A percentile compares a stretch with the other conserved stretches of the same genome.
Evolutionary conservation across 2,113 vertebrate genomes (phyloP).

Genomic region (Carassius carassius): DNA sequence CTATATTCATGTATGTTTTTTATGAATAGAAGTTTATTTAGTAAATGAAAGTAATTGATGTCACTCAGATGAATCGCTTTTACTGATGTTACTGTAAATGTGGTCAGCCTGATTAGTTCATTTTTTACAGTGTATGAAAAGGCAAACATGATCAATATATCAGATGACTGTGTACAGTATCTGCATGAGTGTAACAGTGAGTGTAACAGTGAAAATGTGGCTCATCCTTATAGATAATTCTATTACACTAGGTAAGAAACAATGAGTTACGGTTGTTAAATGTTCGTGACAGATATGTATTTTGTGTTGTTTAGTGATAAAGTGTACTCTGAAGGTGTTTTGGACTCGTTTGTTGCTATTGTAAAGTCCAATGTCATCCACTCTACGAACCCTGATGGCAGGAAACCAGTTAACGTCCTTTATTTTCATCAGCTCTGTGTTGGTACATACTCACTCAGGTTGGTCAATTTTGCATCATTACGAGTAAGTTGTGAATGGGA

Average conservation of each 20-base stretch:
- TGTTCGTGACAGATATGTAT: not conserved
- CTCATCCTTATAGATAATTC: no score
- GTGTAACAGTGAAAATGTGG: not conserved
- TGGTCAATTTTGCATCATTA: not conserved
- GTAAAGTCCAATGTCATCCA: not conserved
- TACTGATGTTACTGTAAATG: not conserved
- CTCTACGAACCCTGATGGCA: not conserved
- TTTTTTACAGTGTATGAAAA: not conserved
- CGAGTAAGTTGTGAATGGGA: no score
- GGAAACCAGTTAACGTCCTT: not conserved
- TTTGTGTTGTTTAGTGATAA: not conserved
- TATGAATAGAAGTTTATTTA: not conserved
- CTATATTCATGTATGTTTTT: not conserved
- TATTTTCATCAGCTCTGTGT: conserved; percentile 5
- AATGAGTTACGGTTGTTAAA: not conserved
- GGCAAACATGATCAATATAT: no score
- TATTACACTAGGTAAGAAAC: not conserved
- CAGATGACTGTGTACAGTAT: no score
- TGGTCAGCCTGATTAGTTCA: not conserved
- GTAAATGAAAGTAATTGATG: no score
- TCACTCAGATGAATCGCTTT: no score
- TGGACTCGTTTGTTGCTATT: not conserved
- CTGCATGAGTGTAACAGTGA: not conserved
- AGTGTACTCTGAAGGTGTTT: not conserved
- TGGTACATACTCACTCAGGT: conserved; percentile 4